Percentiles rank a stretch among this genome's conserved stretches.
Evolutionary conservation across 2,113 vertebrate genomes (phyloP).

Genomic region (Carettochelys insculpta): DNA sequence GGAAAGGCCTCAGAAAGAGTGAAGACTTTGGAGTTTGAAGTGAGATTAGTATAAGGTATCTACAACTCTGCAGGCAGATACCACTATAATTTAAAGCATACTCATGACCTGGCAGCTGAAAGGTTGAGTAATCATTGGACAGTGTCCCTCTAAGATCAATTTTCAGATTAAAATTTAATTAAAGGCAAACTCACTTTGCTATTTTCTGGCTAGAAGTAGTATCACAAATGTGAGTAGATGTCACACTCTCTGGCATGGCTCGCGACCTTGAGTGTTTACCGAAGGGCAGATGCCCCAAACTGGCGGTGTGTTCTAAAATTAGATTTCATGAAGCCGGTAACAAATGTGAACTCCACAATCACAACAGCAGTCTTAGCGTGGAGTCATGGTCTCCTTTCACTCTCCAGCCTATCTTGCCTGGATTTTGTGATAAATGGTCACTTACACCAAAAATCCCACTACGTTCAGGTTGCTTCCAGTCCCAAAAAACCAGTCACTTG

Average conservation of each 20-base stretch:
- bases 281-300: background rate
- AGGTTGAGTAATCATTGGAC: constrained; percentile 70
- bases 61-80: constrained; percentile 52
- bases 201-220: constrained; percentile 59
- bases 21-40: constrained; percentile 57
- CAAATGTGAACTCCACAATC: background rate
- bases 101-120: constrained; percentile 66
- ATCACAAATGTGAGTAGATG: constrained; percentile 42
- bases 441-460: background rate
- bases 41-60: constrained; percentile 59
- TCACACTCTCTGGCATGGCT: background rate
- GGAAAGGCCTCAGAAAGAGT: constrained; percentile 48
- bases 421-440: background rate
- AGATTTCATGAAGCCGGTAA: background rate
- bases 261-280: background rate
- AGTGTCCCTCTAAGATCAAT: constrained; percentile 61
- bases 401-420: no score
- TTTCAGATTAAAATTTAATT: constrained; percentile 71
- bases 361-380: background rate
- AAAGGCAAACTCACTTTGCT: constrained; percentile 47
- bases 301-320: background rate
- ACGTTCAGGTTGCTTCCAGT: background rate
- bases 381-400: no score
- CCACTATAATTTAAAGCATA: constrained; percentile 64
- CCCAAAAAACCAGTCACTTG: background rate